These are phyloP conservation scores for Drosophila anomalata DNA, from an alignment of 2,888 invertebrate genomes.

Conservation along the genomic window DNA sequence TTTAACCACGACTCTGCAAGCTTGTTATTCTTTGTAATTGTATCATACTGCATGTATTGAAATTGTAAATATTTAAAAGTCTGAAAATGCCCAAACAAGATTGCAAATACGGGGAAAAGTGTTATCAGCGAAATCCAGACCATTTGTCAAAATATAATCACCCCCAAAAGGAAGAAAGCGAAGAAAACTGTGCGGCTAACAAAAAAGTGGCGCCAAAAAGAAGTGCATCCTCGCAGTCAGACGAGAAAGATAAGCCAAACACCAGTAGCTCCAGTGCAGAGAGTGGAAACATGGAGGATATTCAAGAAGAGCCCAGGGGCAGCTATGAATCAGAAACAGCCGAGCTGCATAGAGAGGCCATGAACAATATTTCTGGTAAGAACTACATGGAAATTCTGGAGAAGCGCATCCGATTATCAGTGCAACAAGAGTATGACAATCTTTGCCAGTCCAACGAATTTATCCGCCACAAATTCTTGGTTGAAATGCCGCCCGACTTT, in stretches of 20 bases:
- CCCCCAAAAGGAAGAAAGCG: conserved; percentile 84
- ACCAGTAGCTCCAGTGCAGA: conserved; percentile 27
- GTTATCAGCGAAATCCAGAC: conserved; percentile 91
- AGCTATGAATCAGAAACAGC: conserved; percentile 62
- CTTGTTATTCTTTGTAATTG: conserved; percentile 17
- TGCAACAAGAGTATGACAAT: conserved; percentile 83
- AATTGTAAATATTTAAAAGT: conserved; percentile 9
- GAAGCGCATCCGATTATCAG: conserved; percentile 76
- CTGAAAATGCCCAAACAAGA: conserved; percentile 84
- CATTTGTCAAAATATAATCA: conserved; percentile 92
- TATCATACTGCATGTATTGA: conserved; percentile 10
- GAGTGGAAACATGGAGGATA: conserved; percentile 19
- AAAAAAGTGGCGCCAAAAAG: conserved; percentile 71
- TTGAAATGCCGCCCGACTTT: conserved; percentile 96
- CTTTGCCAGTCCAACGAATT: conserved; percentile 85
- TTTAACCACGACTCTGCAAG: background rate
- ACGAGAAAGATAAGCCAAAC: conserved; percentile 32
- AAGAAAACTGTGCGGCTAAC: conserved; percentile 2
- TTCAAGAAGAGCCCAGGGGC: conserved; percentile 27
- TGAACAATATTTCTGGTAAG: conserved; percentile 75
- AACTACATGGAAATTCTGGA: conserved; percentile 79
- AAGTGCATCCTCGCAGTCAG: conserved; percentile 29
- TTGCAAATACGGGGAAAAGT: conserved; percentile 91
- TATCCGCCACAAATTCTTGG: conserved; percentile 90
- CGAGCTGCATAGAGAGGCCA: conserved; percentile 67